Evolutionary conservation across 1,140 invertebrate species (phyloP), one percentile per base, ranked within the genome.

Genomic region (Saccostrea cuccullata): DNA sequence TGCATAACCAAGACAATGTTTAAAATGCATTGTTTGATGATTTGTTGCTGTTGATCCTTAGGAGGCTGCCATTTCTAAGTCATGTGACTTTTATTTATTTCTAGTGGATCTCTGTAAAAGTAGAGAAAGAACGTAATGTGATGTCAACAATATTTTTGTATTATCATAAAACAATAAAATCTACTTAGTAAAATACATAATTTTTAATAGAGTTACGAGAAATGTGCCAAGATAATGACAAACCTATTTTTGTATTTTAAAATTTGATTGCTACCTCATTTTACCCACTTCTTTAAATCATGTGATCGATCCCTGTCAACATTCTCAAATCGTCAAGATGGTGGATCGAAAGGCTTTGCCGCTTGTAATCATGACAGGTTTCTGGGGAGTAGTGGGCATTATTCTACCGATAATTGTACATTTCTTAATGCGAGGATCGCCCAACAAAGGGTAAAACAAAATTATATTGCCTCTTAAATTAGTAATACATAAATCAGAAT

Each of bases 321-420:
- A 86, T 84, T 60, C 23, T 58, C 23, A 84, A 67, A 55, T 82
- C 58, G 58, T 70, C 60, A 85, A 86, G 56, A 90, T 91, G 87
- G 89, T 91, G 90, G 89, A 90, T n/a, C 86, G 90, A 85, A 89
- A 88, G 47, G 88, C 73, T 2, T 8, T 91, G 2, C 89, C 91
- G 47, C 73, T 92, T 9, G 90, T 90, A 0, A 88, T 92, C 73
- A 87, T 93, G 13, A 89, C 92, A 3, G 90, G 85, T 17, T 91
- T 94, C 89, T 94, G 91, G 91, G 92, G 82, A 60, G 91, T 93
- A 88, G 90, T 94, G 55, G 93, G 92, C 13, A 90, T 93, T 84
- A 82, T 94, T 12, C 87, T 91, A 30, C 93, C 93, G 12, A 91
- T 93, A n/a, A 83, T 94, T 20, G 85, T 93, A 40, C 92, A 93